A percentile compares a stretch with the other conserved stretches of the same genome.
phyloP scores from a whole-genome alignment of 2,113 vertebrate genomes.

The Dicentrarchus labrax region DNA sequence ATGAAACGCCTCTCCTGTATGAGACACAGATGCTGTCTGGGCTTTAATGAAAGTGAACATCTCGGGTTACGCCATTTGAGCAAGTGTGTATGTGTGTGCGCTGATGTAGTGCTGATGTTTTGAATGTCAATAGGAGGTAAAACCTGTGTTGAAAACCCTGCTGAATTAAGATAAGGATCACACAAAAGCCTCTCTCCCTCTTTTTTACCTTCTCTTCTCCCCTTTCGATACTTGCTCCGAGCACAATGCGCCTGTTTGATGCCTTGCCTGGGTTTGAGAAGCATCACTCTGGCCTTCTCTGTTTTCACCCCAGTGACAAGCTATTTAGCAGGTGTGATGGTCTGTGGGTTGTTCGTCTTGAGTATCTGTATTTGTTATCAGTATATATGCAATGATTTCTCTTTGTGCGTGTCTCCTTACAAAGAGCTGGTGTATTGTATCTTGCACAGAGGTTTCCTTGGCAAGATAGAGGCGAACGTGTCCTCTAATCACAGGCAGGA shows the following conservation, averaged over 20 bases:
- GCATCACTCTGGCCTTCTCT: slow-evolving; percentile 60
- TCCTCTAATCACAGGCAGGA: slow-evolving; percentile 51
- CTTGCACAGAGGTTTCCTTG: slow-evolving; percentile 19
- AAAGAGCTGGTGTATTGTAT: slow-evolving; percentile 39
- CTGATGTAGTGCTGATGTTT: slow-evolving; percentile 75
- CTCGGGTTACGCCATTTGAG: slow-evolving; percentile 79
- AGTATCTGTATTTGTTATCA: slow-evolving; percentile 52
- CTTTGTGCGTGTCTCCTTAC: slow-evolving; percentile 44
- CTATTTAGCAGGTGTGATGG: slow-evolving; percentile 69
- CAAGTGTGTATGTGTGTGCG: slow-evolving; percentile 38
- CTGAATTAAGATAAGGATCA: slow-evolving; percentile 85
- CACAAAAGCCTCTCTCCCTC: slow-evolving; percentile 78
- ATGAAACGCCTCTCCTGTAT: slow-evolving; percentile 73
- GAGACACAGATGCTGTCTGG: slow-evolving; percentile 77
- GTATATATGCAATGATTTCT: slow-evolving; percentile 51
- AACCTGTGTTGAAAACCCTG: slow-evolving; percentile 80
- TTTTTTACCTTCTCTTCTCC: slow-evolving; percentile 54
- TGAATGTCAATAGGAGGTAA: slow-evolving; percentile 84
- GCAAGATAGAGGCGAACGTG: slow-evolving; percentile 3
- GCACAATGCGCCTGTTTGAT: slow-evolving; percentile 72
- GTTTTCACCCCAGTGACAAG: slow-evolving; percentile 66
- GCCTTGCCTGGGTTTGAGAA: slow-evolving; percentile 59
- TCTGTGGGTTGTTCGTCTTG: slow-evolving; percentile 34
- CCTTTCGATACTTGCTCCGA: slow-evolving; percentile 42
- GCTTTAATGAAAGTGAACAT: slow-evolving; percentile 80